These are phyloP conservation scores for Cromileptes altivelis DNA, from an alignment of 2,113 vertebrate genomes.

Conservation along the genomic window DNA sequence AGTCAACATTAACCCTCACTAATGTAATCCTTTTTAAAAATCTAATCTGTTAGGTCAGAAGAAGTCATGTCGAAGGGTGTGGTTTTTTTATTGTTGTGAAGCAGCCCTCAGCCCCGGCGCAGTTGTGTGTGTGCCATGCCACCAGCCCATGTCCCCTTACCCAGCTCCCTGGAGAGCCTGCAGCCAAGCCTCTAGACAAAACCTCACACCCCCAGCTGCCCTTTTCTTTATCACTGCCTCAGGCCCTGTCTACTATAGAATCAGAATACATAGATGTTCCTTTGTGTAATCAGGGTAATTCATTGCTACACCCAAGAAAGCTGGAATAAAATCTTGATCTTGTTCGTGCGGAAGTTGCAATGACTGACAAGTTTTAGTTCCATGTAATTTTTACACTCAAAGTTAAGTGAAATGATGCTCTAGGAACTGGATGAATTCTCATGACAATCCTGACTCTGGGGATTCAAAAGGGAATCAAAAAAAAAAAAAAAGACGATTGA, in stretches of 20 bases:
- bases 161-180: constrained; percentile 63
- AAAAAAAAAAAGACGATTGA: background rate
- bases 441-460: background rate
- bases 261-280: constrained; percentile 13
- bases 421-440: background rate
- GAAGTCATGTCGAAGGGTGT: constrained; percentile 65
- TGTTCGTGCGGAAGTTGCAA: background rate
- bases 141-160: constrained; percentile 47
- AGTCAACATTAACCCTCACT: constrained; percentile 50
- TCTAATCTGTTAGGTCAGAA: constrained; percentile 62
- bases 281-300: constrained; percentile 19
- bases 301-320: constrained; percentile 2
- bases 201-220: constrained; percentile 57
- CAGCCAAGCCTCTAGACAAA: constrained; percentile 49
- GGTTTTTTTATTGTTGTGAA: constrained; percentile 67
- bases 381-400: background rate
- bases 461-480: background rate
- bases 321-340: background rate
- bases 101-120: constrained; percentile 47
- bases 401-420: background rate
- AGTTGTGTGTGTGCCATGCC: constrained; percentile 63
- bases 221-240: constrained; percentile 30
- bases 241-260: constrained; percentile 18
- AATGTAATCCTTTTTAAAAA: constrained; percentile 66
- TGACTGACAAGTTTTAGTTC: background rate